phyloP scores from a whole-genome alignment of 2,888 invertebrate genomes.

The Lysandra coridon region DNA sequence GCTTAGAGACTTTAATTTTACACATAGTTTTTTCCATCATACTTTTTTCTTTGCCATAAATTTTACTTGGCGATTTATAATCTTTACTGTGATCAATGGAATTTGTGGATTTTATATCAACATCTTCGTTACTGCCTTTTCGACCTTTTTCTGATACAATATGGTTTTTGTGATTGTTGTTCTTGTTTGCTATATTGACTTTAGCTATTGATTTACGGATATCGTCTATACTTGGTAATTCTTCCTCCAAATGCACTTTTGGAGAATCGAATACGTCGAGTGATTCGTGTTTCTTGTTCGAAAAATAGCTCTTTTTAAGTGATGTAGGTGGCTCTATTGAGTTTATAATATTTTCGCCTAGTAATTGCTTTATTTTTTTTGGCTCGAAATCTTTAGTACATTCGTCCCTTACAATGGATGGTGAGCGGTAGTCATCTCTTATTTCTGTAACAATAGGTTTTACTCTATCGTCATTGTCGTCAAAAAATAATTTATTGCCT shows the following conservation, averaged over 20 bases:
- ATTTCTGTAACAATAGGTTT: conserved; percentile 36
- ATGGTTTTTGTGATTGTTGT: not conserved
- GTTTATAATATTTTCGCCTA: conserved; percentile 59
- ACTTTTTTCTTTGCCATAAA: not conserved
- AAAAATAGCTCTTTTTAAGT: conserved; percentile 46
- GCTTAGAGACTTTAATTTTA: not conserved
- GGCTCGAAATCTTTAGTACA: conserved; percentile 51
- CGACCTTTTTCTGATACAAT: not conserved
- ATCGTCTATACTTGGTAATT: conserved; percentile 42
- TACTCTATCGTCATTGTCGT: conserved; percentile 46
- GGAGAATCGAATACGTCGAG: conserved; percentile 63
- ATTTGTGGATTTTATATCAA: not conserved
- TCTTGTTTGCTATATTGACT: conserved; percentile 22
- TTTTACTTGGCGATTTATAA: not conserved
- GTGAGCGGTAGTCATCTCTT: conserved; percentile 54
- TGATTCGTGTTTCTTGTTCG: conserved; percentile 55
- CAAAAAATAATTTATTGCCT: conserved; percentile 48
- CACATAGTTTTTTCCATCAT: not conserved
- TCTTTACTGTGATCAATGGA: not conserved
- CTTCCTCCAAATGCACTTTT: conserved; percentile 35
- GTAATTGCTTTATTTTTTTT: conserved; percentile 57
- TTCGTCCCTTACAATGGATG: conserved; percentile 62
- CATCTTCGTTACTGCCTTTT: not conserved
- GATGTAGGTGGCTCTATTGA: conserved; percentile 49
- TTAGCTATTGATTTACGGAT: conserved; percentile 44